These are phyloP conservation scores for Porites cylindrica DNA, from an alignment of 92 coral and sea anemone genomes.

Conservation along the genomic window DNA sequence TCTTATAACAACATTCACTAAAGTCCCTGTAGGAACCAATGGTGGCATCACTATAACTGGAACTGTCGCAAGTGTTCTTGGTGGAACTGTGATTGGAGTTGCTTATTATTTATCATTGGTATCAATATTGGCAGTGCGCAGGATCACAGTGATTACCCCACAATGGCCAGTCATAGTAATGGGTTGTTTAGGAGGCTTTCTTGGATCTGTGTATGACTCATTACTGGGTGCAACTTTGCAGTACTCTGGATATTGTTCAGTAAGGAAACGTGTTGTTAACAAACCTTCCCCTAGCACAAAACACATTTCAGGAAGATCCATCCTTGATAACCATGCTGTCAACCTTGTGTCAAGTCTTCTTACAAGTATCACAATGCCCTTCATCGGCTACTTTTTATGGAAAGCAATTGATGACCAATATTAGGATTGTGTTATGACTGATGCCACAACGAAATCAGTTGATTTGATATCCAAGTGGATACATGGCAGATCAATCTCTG, in stretches of 20 bases:
- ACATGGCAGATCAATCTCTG: too few species aligned
- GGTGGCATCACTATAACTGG: constrained; percentile 96
- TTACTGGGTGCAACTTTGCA: constrained; percentile 96
- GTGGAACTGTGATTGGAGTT: constrained; percentile 88
- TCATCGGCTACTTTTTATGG: constrained; percentile 93
- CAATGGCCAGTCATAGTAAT: constrained; percentile 97
- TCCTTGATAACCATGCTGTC: constrained; percentile 93
- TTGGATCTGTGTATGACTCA: constrained; percentile 92
- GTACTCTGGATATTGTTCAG: constrained; percentile 93
- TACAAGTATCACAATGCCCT: constrained; percentile 83
- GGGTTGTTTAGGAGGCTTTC: constrained; percentile 89
- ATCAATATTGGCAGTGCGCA: constrained; percentile 60
- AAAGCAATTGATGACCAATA: constrained; percentile 40
- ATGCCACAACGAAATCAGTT: too few species aligned
- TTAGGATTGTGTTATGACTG: neutral
- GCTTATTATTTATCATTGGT: constrained; percentile 77
- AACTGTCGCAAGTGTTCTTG: constrained; percentile 82
- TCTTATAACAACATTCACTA: constrained; percentile 85
- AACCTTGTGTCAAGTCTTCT: constrained; percentile 85
- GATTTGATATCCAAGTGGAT: too few species aligned
- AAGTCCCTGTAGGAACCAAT: constrained; percentile 97
- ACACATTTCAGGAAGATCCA: constrained; percentile 85
- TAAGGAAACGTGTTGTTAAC: constrained; percentile 82
- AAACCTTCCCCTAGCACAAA: constrained; percentile 78
- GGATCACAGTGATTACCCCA: constrained; percentile 63